Evolutionary conservation across 2,888 invertebrate species (phyloP).

Genomic region (Epirrita christyi): DNA sequence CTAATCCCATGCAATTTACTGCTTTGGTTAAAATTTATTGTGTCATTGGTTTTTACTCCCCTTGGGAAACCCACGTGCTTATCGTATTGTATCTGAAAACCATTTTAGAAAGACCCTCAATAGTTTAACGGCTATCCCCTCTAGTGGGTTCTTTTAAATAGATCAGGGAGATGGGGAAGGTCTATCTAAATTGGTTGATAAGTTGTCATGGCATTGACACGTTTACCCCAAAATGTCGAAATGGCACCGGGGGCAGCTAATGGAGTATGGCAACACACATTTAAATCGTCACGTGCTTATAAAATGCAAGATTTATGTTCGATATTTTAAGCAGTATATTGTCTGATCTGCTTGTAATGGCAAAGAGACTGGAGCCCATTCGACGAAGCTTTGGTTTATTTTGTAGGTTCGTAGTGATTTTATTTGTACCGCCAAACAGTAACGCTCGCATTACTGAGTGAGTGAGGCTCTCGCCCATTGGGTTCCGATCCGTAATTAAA

Average conservation of each 20-base stretch:
- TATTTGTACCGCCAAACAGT: too few relatives aligned
- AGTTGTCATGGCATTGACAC: constrained; percentile 53
- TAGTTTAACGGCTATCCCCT: constrained; percentile 5
- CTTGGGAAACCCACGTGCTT: constrained; percentile 61
- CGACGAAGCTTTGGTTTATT: too few relatives aligned
- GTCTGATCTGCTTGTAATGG: neutral
- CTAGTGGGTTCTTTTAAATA: constrained; percentile 1
- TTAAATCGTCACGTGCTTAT: constrained; percentile 61
- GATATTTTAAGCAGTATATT: constrained; percentile 3
- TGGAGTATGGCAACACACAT: constrained; percentile 61
- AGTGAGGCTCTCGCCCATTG: too few relatives aligned
- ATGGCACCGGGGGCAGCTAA: constrained; percentile 58
- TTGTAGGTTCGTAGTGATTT: too few relatives aligned
- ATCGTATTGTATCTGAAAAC: constrained; percentile 50
- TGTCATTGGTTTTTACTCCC: constrained; percentile 39
- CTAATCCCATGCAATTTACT: constrained; percentile 21
- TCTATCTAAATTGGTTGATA: constrained; percentile 46
- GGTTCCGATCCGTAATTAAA: too few relatives aligned
- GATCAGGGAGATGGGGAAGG: constrained; percentile 30
- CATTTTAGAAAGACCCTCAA: constrained; percentile 45
- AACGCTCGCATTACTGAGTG: too few relatives aligned
- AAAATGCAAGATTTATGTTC: constrained; percentile 39
- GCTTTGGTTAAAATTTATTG: constrained; percentile 31
- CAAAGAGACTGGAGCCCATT: too few relatives aligned
- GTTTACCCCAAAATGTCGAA: constrained; percentile 65